These are phyloP conservation scores for Sigmodon hispidus DNA, from an alignment of 2,113 vertebrate genomes.

Conservation along the genomic window DNA sequence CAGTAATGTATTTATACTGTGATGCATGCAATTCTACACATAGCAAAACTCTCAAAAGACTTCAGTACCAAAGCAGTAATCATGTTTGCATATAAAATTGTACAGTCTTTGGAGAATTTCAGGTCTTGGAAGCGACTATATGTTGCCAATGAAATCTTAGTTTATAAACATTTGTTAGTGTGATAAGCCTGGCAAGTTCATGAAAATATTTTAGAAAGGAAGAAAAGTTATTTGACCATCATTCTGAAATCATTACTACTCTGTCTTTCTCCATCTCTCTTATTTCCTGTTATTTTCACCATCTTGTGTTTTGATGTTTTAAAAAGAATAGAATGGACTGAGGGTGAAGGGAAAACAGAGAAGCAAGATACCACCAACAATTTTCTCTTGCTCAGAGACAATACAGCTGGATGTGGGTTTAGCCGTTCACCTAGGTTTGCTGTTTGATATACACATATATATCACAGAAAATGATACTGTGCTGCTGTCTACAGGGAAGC, in stretches of 20 bases:
- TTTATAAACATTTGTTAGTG: not conserved
- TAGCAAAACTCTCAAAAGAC: not conserved
- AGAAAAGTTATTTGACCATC: not conserved
- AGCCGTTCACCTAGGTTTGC: not conserved
- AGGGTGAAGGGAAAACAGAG: not conserved
- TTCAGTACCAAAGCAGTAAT: not conserved
- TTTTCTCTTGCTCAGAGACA: conserved; percentile 34
- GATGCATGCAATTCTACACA: not conserved
- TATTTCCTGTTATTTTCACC: not conserved
- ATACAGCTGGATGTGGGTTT: conserved; percentile 34
- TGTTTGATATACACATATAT: conserved; percentile 13
- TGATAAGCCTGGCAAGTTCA: not conserved
- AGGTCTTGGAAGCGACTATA: not conserved
- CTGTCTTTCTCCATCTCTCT: not conserved
- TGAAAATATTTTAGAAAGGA: not conserved
- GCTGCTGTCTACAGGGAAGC: not conserved
- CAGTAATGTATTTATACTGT: not conserved
- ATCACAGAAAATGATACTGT: not conserved
- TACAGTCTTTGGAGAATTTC: not conserved
- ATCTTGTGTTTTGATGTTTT: not conserved
- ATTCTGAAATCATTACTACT: not conserved
- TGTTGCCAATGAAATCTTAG: not conserved
- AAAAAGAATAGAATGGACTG: not conserved
- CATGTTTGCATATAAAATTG: not conserved
- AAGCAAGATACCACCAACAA: not conserved